Evolutionary conservation across 2,797 vertebrate species (phyloP).

Genomic region (Steatocranus sp.): DNA sequence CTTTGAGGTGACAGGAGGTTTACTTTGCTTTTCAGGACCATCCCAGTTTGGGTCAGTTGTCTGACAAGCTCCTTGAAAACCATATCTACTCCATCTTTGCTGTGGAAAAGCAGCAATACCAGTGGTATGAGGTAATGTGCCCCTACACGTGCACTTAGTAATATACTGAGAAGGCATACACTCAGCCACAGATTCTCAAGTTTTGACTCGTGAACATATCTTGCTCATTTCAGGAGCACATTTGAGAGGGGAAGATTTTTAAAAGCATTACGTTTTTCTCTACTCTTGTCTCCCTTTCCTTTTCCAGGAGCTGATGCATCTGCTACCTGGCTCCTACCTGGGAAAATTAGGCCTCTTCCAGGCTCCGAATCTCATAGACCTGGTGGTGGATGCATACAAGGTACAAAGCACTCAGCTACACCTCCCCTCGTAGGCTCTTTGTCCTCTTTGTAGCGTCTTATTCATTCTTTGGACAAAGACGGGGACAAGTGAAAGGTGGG

Average conservation of each 20-base stretch:
- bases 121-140: slow-evolving; percentile 94
- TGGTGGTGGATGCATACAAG: slow-evolving; percentile 95
- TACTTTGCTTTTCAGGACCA: slow-evolving; percentile 79
- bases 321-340: slow-evolving; percentile 88
- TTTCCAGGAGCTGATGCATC: slow-evolving; percentile 81
- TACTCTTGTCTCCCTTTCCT: not conserved
- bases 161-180: not conserved
- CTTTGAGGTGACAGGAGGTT: not conserved
- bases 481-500: not conserved
- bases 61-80: slow-evolving; percentile 92
- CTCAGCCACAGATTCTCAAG: not conserved
- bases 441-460: not conserved
- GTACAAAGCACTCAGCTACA: slow-evolving; percentile 60
- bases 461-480: not conserved
- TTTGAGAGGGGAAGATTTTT: not conserved
- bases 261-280: not conserved
- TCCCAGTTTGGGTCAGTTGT: slow-evolving; percentile 89
- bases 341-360: slow-evolving; percentile 85
- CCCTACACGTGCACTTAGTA: not conserved
- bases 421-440: not conserved
- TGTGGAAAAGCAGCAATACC: slow-evolving; percentile 89
- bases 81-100: slow-evolving; percentile 93
- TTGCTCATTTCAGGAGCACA: not conserved
- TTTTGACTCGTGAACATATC: not conserved
- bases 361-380: slow-evolving; percentile 88